Percentiles rank a stretch among this genome's conserved stretches.
These are phyloP conservation scores for Hesperophylax magnus DNA, from an alignment of 1,140 invertebrate species.

Conservation along the genomic window DNA sequence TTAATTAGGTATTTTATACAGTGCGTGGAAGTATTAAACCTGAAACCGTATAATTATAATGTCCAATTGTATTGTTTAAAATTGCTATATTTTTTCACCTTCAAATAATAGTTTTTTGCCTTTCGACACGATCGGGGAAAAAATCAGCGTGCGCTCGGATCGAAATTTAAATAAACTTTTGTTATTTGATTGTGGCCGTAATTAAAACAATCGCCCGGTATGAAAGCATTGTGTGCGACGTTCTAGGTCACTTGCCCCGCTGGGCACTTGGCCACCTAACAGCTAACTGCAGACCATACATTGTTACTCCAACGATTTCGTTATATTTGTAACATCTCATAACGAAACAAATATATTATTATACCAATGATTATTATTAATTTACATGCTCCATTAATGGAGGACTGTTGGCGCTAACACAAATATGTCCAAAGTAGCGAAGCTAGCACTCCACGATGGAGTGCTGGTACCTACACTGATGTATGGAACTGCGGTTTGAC, in stretches of 20 bases:
- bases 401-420: too few relatives aligned
- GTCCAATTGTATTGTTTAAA: not conserved
- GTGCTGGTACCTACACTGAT: too few relatives aligned
- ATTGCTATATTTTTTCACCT: not conserved
- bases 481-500: too few relatives aligned
- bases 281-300: too few relatives aligned
- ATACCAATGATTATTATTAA: too few relatives aligned
- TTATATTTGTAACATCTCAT: too few relatives aligned
- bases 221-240: constrained; percentile 47
- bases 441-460: too few relatives aligned
- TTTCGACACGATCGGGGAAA: constrained; percentile 19
- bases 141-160: constrained; percentile 43
- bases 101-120: not conserved
- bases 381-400: too few relatives aligned
- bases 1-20: too few relatives aligned
- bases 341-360: not conserved
- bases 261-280: not conserved
- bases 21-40: too few relatives aligned
- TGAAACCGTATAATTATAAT: not conserved
- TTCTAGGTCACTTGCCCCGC: constrained; percentile 52
- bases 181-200: constrained; percentile 54
- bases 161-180: constrained; percentile 55
- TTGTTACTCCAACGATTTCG: too few relatives aligned
- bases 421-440: too few relatives aligned
- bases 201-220: constrained; percentile 54